Conservation (phyloP, 2,113 vertebrate genomes). For the Epinephelus cyanopodus region DNA sequence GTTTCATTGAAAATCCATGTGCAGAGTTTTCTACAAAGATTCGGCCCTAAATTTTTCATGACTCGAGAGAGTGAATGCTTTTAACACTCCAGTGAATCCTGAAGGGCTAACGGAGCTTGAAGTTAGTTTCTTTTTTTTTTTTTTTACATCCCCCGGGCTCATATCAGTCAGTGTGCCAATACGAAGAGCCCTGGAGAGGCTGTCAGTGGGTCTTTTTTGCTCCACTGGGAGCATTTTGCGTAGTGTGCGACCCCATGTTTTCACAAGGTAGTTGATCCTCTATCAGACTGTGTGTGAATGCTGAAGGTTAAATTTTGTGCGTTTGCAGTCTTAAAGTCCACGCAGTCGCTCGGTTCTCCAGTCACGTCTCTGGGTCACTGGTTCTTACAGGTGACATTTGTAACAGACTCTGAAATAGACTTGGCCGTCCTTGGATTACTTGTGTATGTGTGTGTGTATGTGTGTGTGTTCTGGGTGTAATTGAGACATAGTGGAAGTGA, state of each 20-base stretch:
- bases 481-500: constrained; percentile 52
- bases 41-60: constrained; percentile 44
- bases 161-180: not conserved
- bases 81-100: constrained; percentile 43
- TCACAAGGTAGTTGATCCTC: not conserved
- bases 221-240: constrained; percentile 22
- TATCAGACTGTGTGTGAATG: constrained; percentile 18
- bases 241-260: not conserved
- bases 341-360: not conserved
- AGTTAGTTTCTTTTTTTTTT: not conserved
- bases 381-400: constrained; percentile 50
- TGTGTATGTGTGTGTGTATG: not conserved
- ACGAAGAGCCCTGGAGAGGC: not conserved
- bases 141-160: not conserved
- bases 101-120: constrained; percentile 24
- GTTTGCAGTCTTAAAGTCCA: constrained; percentile 43
- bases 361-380: constrained; percentile 29
- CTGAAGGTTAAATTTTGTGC: constrained; percentile 28
- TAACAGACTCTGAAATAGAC: constrained; percentile 55
- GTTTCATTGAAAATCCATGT: constrained; percentile 11
- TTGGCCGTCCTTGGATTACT: constrained; percentile 26
- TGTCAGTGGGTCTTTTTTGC: constrained; percentile 8
- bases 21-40: constrained; percentile 22
- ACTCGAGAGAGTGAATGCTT: constrained; percentile 37
- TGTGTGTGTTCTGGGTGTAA: constrained; percentile 23